A percentile compares a stretch with the other conserved stretches of the same genome.
Conservation (phyloP, 2,888 invertebrate genomes). For the Meliscaeva auricollis region DNA sequence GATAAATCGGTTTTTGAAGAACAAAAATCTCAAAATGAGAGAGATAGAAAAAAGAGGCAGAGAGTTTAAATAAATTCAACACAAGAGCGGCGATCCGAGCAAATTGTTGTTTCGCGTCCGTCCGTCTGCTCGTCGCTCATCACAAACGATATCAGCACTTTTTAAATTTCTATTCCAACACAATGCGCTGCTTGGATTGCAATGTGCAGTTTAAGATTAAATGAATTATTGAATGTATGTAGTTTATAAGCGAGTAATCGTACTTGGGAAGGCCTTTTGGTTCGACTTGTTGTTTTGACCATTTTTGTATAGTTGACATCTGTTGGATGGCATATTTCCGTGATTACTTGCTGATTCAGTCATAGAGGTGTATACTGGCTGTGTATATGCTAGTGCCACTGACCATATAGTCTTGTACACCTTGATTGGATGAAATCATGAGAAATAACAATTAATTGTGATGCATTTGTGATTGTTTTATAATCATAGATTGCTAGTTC, state of each 20-base stretch:
- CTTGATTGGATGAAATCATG: slow-evolving; percentile 56
- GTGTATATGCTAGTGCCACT: slow-evolving; percentile 42
- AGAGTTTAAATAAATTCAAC: background rate
- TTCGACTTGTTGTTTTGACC: slow-evolving; percentile 67
- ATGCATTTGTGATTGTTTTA: slow-evolving; percentile 27
- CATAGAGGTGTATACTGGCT: background rate
- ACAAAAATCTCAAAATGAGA: slow-evolving; percentile 48
- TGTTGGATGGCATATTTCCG: slow-evolving; percentile 66
- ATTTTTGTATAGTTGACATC: slow-evolving; percentile 70
- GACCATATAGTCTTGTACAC: slow-evolving; percentile 52
- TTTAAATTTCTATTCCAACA: slow-evolving; percentile 38
- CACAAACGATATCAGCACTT: slow-evolving; percentile 53
- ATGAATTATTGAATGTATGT: slow-evolving; percentile 33
- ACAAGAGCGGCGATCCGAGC: no score
- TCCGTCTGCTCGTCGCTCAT: background rate
- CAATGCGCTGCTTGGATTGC: slow-evolving; percentile 48
- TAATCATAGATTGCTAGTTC: background rate
- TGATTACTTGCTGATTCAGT: slow-evolving; percentile 54
- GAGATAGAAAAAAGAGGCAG: slow-evolving; percentile 47
- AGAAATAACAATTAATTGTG: slow-evolving; percentile 31
- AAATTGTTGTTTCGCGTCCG: background rate
- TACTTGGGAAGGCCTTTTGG: slow-evolving; percentile 1
- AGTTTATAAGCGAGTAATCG: no score
- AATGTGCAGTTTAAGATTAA: slow-evolving; percentile 33
- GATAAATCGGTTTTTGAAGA: slow-evolving; percentile 17